Conservation (phyloP, 1,140 invertebrate species). For the Aphaenogaster ashmeadi region DNA sequence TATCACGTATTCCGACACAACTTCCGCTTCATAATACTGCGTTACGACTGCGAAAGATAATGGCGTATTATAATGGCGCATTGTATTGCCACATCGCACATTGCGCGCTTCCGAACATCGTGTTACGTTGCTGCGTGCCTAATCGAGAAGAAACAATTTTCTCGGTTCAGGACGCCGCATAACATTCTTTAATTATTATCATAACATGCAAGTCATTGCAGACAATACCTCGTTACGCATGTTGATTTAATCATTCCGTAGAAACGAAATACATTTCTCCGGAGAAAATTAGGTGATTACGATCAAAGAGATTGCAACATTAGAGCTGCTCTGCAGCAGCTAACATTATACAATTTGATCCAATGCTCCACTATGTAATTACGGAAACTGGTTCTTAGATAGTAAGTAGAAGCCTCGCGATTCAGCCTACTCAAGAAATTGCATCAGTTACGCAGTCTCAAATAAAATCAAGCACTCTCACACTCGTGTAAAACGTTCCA, state of each 20-base stretch:
- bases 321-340: background rate
- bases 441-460: background rate
- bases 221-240: conserved; percentile 11
- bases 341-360: conserved; percentile 49
- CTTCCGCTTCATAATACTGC: conserved; percentile 96
- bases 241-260: conserved; percentile 9
- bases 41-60: conserved; percentile 91
- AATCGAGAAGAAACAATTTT: conserved; percentile 47
- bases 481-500: background rate
- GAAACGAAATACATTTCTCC: conserved; percentile 16
- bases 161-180: conserved; percentile 7
- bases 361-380: conserved; percentile 28
- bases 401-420: background rate
- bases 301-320: conserved; percentile 37
- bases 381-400: conserved; percentile 47
- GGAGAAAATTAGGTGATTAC: conserved; percentile 26
- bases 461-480: background rate
- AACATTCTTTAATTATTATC: conserved; percentile 31
- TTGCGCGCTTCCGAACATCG: background rate
- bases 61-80: conserved; percentile 34
- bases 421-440: conserved; percentile 17
- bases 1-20: conserved; percentile 97
- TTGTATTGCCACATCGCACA: conserved; percentile 24
- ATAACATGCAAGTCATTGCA: background rate
- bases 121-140: conserved; percentile 26